Base-by-base conservation (phyloP, 2,888 invertebrate genomes). In the Eudemis profundana region DNA sequence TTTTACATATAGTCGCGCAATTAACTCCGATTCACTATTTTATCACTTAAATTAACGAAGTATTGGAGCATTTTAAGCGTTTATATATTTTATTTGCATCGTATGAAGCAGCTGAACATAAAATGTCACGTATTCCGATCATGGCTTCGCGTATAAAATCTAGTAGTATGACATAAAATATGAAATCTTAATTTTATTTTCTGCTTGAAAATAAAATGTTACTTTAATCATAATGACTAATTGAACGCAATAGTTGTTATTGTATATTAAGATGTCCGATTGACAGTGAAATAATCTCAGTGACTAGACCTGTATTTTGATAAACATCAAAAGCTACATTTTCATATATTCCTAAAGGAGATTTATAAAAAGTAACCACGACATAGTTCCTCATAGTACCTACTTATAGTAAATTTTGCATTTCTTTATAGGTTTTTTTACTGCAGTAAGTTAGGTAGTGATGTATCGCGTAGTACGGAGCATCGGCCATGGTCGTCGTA, bases 341-440 rank as follows among this genome's bases (percentile, higher is more conserved):
- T 78, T 74, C 79, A 78, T 77, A 75, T 81, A 69, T 78, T 82
- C 84, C 79, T 74, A 77, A 78, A 79, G 77, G 72, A 81, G 82
- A 80, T 68, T 65, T 65, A 78, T 78, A 77, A 85, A 79, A 79
- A 83, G 83, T 85, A 90, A 90, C 88, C 90, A 91, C 87, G 83
- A 87, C 78, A 91, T 89, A 92, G 92, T 92, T 92, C 92, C 92
- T 92, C 86, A 89, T 90, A 90, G 92, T 92, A 91, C 90, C 90
- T 91, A 91, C 87, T 87, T 85, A 89, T 89, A 90, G 89, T 88
- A 90, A 89, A 87, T 88, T 87, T 84, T 91, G 91, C 90, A 91
- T 91, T 91, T 86, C 89, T 84, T 87, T 87, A 82, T 86, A 86
- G 84, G 71, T 75, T 78, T 79, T 86, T 84, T 86, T 89, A 85